These are phyloP conservation scores for Tyria jacobaeae DNA, from an alignment of 2,888 invertebrate species.

Conservation along the genomic window DNA sequence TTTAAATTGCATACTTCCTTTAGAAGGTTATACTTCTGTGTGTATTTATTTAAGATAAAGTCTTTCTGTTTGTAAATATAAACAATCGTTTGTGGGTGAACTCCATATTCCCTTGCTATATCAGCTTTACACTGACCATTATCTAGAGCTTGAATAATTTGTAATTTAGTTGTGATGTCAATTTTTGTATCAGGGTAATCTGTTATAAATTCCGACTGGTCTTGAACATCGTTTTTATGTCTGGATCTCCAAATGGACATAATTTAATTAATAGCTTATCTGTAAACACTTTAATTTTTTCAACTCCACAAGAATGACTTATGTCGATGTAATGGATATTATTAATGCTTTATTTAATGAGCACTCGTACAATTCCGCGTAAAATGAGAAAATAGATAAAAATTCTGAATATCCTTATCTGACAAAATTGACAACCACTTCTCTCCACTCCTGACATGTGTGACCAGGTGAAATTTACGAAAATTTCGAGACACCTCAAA, in stretches of 20 bases:
- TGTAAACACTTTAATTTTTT: not conserved
- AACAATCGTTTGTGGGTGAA: conserved; percentile 53
- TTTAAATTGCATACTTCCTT: conserved; percentile 48
- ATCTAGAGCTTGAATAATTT: conserved; percentile 58
- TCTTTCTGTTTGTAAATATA: conserved; percentile 58
- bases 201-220: conserved; percentile 37
- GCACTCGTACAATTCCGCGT: not conserved
- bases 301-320: not conserved
- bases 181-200: conserved; percentile 45
- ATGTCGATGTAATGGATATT: too few relatives aligned
- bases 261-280: conserved; percentile 10
- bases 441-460: too few relatives aligned
- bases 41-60: conserved; percentile 51
- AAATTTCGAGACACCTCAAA: too few relatives aligned
- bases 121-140: conserved; percentile 57
- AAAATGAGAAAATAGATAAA: not conserved
- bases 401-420: not conserved
- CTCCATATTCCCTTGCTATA: conserved; percentile 56
- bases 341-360: not conserved
- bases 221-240: conserved; percentile 49
- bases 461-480: too few relatives aligned
- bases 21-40: conserved; percentile 48
- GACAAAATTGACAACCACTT: not conserved
- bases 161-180: conserved; percentile 53
- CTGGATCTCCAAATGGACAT: conserved; percentile 50